Evolutionary conservation across 2,888 invertebrate genomes (phyloP).

Genomic region (Heliconius cydno): DNA sequence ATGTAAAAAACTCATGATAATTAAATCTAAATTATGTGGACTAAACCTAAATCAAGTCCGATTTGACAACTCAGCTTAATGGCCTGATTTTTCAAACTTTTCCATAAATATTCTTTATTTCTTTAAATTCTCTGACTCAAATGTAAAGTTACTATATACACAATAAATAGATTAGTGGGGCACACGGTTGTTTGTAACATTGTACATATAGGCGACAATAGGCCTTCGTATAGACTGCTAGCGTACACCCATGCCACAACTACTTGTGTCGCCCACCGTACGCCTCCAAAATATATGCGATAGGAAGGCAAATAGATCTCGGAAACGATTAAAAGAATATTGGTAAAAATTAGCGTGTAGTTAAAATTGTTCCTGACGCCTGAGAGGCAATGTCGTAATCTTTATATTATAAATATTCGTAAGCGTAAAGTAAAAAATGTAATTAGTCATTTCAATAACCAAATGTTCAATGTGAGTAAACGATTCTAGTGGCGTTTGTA

Average conservation of each 20-base stretch:
- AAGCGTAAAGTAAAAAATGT: conserved; percentile 66
- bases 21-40: conserved; percentile 4
- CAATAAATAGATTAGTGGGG: conserved; percentile 18
- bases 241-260: conserved; percentile 40
- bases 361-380: conserved; percentile 83
- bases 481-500: conserved; percentile 82
- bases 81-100: background rate
- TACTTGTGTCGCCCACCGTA: conserved; percentile 42
- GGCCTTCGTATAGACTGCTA: conserved; percentile 50
- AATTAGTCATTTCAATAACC: conserved; percentile 79
- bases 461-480: conserved; percentile 83
- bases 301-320: conserved; percentile 74
- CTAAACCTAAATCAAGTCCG: conserved; percentile 11
- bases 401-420: conserved; percentile 71
- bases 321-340: conserved; percentile 67
- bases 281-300: conserved; percentile 70
- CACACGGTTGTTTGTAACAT: conserved; percentile 38
- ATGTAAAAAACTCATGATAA: conserved; percentile 5
- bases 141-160: conserved; percentile 19
- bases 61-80: background rate
- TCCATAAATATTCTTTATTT: background rate
- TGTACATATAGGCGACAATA: conserved; percentile 40
- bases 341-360: conserved; percentile 80
- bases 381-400: conserved; percentile 80
- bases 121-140: background rate